phyloP scores from a whole-genome alignment of 2,113 vertebrate genomes.

The Grallaria varia region DNA sequence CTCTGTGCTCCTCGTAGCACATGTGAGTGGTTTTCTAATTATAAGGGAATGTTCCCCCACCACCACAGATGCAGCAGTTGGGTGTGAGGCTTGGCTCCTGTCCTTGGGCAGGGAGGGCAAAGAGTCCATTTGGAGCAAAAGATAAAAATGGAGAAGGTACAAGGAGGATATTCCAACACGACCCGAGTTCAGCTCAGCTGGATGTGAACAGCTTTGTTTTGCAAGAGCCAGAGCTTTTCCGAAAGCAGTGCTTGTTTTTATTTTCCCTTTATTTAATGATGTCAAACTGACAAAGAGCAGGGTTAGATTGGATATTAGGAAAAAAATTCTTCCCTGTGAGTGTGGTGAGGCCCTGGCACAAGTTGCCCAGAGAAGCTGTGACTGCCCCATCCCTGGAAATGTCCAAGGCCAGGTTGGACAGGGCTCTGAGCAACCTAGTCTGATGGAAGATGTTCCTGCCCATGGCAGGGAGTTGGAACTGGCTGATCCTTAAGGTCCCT shows the following conservation, averaged over 20 bases:
- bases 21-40: not conserved
- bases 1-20: not conserved
- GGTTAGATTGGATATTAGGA: not conserved
- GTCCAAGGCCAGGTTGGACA: not conserved
- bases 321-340: not conserved
- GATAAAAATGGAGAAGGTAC: not conserved
- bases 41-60: not conserved
- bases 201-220: conserved; percentile 15
- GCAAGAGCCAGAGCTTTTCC: not conserved
- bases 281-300: not conserved
- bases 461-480: not conserved
- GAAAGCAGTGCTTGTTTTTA: not conserved
- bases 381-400: not conserved
- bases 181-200: not conserved
- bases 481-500: not conserved
- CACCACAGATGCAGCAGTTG: rapidly evolving
- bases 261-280: not conserved
- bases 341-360: not conserved
- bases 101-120: not conserved
- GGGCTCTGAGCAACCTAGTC: not conserved
- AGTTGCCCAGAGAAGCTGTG: not conserved
- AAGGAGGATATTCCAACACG: not conserved
- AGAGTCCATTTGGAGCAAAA: not conserved
- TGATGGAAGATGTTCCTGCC: not conserved
- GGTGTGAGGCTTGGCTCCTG: not conserved